These are phyloP conservation scores for Diplodus sargus DNA, from an alignment of 2,797 vertebrate genomes.

Conservation along the genomic window DNA sequence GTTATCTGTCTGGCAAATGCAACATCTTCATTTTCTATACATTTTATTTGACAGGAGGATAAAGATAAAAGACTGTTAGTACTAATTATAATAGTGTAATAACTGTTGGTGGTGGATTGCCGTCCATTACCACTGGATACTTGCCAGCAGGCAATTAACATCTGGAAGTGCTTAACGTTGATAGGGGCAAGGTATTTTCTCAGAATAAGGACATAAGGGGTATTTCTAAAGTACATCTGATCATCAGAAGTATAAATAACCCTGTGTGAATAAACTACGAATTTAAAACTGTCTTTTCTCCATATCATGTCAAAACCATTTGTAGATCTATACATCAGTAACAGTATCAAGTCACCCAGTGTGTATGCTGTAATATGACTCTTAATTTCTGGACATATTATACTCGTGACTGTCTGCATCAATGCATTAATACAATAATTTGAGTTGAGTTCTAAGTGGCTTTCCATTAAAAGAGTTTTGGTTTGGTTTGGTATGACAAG, in stretches of 20 bases:
- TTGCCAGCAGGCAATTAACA: no score
- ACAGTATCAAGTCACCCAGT: not conserved
- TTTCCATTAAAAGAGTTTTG: constrained; percentile 7
- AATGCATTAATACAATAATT: not conserved
- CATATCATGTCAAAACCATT: not conserved
- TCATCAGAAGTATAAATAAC: no score
- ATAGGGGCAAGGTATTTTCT: not conserved
- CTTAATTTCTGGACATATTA: not conserved
- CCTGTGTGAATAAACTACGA: not conserved
- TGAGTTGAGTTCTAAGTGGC: not conserved
- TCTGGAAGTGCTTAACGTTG: no score
- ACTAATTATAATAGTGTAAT: no score
- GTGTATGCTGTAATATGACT: not conserved
- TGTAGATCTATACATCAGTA: not conserved
- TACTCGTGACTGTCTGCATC: not conserved
- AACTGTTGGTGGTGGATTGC: not conserved
- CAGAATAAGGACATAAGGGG: not conserved
- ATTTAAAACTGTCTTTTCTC: not conserved
- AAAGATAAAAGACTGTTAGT: not conserved
- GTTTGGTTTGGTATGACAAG: constrained; percentile 1
- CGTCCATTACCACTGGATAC: not conserved
- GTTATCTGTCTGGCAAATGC: not conserved
- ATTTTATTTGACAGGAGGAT: not conserved
- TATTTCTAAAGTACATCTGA: no score
- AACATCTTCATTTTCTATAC: not conserved